Percentiles rank a stretch among this genome's conserved stretches.
Conservation (phyloP, 2,797 vertebrate species). For the Coranthus polyacanthus region DNA sequence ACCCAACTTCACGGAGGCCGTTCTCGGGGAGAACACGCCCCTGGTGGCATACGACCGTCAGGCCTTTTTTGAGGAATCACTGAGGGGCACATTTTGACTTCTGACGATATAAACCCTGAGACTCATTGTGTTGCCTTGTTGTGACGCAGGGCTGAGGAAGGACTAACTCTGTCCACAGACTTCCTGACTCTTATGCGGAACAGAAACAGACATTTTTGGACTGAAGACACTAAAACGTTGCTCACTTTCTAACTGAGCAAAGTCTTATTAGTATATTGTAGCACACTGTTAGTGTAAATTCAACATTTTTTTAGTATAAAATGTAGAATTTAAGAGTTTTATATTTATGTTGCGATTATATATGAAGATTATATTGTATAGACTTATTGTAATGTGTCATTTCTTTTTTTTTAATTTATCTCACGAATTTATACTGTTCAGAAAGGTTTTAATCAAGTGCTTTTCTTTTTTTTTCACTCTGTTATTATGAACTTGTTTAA, state of each 20-base stretch:
- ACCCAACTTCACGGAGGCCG: slow-evolving; percentile 83
- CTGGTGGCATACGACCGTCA: slow-evolving; percentile 39
- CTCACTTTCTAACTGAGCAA: slow-evolving; percentile 1
- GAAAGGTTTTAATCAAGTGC: slow-evolving; percentile 1
- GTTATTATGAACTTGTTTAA: neutral
- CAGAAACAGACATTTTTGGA: slow-evolving; percentile 10
- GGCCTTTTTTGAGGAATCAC: slow-evolving; percentile 84
- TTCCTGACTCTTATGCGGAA: slow-evolving; percentile 10
- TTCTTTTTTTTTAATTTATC: slow-evolving; percentile 9
- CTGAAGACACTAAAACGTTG: neutral
- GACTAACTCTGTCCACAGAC: slow-evolving; percentile 4
- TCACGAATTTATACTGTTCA: slow-evolving; percentile 27
- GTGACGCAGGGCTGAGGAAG: neutral
- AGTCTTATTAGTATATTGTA: neutral
- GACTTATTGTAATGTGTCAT: too few relatives aligned
- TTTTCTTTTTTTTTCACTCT: neutral
- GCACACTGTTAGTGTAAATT: neutral
- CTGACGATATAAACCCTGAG: neutral
- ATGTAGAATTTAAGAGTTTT: slow-evolving; percentile 12
- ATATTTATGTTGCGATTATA: slow-evolving; percentile 33
- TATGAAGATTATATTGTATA: neutral
- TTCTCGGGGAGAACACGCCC: slow-evolving; percentile 70
- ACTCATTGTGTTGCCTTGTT: neutral
- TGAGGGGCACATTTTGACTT: slow-evolving; percentile 48
- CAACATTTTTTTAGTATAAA: too few relatives aligned